phyloP scores from a whole-genome alignment of 1,140 invertebrate species.

The Penaeus chinensis region DNA sequence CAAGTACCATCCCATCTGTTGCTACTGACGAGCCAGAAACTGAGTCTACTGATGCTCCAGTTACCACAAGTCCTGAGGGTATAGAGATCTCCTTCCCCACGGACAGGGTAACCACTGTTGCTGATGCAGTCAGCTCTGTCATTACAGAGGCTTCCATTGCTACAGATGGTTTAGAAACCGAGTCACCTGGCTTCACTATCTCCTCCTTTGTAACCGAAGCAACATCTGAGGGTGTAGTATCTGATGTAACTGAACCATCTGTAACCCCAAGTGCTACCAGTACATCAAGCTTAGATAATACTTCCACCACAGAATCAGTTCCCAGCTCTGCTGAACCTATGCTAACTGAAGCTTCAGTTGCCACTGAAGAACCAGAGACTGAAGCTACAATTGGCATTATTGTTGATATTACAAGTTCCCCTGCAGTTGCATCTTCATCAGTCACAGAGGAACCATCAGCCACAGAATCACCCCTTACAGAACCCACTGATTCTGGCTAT shows the following conservation, averaged over 20 bases:
- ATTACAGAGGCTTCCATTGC: conserved; percentile 22
- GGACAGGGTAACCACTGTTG: background rate
- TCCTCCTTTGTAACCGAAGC: conserved; percentile 12
- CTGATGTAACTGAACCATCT: background rate
- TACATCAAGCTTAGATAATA: background rate
- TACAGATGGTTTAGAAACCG: conserved; percentile 25
- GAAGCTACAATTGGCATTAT: conserved; percentile 22
- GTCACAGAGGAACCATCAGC: conserved; percentile 5
- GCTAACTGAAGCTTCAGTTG: conserved; percentile 37
- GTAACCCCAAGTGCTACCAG: background rate
- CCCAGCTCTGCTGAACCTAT: background rate
- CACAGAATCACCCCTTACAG: background rate
- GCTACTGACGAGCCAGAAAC: conserved; percentile 2
- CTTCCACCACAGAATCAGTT: background rate
- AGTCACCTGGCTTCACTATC: conserved; percentile 1
- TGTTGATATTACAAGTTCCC: background rate
- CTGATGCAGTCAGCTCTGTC: too few species aligned
- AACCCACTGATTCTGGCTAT: too few species aligned
- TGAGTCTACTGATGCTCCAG: background rate
- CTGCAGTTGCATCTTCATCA: background rate
- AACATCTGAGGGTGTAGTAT: background rate
- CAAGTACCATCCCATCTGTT: background rate
- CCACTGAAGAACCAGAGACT: conserved; percentile 65
- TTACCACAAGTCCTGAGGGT: background rate
- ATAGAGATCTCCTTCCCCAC: background rate